These are phyloP conservation scores for Drosophila biarmipes DNA, from an alignment of 1,140 invertebrate genomes.

Conservation along the genomic window DNA sequence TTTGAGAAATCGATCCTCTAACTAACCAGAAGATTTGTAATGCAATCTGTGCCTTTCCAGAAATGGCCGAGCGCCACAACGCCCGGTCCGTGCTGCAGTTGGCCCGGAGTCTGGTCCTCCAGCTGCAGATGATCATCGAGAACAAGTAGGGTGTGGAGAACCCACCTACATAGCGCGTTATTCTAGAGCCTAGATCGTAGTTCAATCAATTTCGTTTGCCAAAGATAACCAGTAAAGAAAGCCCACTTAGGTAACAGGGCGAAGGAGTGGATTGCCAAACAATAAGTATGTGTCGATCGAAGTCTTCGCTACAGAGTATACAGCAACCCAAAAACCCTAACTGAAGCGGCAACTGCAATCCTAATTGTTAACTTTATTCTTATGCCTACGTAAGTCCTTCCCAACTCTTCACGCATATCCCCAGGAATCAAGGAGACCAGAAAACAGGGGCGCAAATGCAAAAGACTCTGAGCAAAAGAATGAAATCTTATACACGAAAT, in stretches of 20 bases:
- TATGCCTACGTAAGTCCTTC: conserved; percentile 48
- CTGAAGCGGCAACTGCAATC: conserved; percentile 1
- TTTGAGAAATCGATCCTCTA: not conserved
- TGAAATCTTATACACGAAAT: conserved; percentile 22
- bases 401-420: conserved; percentile 43
- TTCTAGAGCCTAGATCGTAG: conserved; percentile 17
- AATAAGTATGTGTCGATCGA: conserved; percentile 38
- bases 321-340: conserved; percentile 17
- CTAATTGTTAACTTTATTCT: conserved; percentile 33
- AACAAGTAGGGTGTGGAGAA: conserved; percentile 88
- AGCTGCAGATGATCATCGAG: conserved; percentile 95
- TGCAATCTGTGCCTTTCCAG: conserved; percentile 85
- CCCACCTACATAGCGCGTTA: conserved; percentile 6
- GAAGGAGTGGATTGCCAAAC: conserved; percentile 15
- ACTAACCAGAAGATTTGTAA: not conserved
- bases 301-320: conserved; percentile 37
- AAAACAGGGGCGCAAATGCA: conserved; percentile 54
- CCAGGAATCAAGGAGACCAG: conserved; percentile 15
- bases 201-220: conserved; percentile 42
- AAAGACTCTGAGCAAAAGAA: conserved; percentile 51
- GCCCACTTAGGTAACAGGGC: not conserved
- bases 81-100: conserved; percentile 92
- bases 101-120: conserved; percentile 92
- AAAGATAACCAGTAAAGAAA: conserved; percentile 12
- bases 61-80: conserved; percentile 98